Conservation (phyloP, 2,113 vertebrate genomes). For the Fukomys damarensis region DNA sequence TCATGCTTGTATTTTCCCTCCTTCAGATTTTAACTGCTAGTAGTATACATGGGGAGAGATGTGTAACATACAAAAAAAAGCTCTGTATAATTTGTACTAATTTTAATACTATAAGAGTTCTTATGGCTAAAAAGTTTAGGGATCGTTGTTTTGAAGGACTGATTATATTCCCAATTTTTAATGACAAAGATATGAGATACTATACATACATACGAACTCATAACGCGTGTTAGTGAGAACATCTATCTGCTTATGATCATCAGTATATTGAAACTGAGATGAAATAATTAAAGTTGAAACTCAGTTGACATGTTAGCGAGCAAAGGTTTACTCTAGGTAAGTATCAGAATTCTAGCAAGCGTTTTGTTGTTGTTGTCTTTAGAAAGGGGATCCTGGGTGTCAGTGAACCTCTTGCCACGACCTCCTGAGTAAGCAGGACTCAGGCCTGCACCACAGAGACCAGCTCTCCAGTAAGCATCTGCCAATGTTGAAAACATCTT, state of each 20-base stretch:
- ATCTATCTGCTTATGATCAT: background rate
- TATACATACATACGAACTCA: background rate
- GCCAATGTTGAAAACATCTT: background rate
- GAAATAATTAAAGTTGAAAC: conserved; percentile 32
- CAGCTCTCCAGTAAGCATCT: too few relatives aligned
- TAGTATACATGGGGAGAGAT: background rate
- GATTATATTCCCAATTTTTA: too few relatives aligned
- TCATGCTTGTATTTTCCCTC: background rate
- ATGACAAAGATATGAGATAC: background rate
- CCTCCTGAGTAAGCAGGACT: background rate
- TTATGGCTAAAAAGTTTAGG: background rate
- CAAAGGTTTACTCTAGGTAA: background rate
- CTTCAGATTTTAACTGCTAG: background rate
- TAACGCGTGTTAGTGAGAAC: background rate
- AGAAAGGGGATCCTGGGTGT: background rate
- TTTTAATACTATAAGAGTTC: background rate
- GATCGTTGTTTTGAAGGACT: conserved; percentile 7
- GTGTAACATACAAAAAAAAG: background rate
- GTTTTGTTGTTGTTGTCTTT: background rate
- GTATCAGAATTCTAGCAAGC: background rate
- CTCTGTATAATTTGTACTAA: background rate
- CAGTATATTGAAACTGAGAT: background rate
- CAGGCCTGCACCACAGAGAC: background rate
- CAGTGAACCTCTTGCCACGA: background rate
- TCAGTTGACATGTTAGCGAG: background rate